Percentiles rank a stretch among this genome's conserved stretches.
phyloP scores from a whole-genome alignment of 1,140 invertebrate genomes.

The Oedothorax gibbosus region DNA sequence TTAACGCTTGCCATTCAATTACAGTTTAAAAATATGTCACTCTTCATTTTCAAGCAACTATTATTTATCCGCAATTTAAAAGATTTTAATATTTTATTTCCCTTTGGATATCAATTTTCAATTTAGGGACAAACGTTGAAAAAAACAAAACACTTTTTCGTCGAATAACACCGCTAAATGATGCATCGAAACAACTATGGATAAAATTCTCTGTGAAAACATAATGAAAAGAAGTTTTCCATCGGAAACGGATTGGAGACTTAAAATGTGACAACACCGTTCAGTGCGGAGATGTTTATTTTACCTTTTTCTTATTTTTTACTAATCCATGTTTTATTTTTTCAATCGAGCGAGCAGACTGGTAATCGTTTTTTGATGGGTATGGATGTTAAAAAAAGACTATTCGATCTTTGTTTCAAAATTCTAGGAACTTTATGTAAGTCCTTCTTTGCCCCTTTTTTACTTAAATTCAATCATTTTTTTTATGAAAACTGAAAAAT shows the following conservation, averaged over 20 bases:
- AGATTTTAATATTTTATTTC: too few species aligned
- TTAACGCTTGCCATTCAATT: too few species aligned
- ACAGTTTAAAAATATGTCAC: too few species aligned
- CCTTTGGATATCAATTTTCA: too few species aligned
- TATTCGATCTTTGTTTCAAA: slow-evolving; percentile 6
- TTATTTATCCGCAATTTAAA: too few species aligned
- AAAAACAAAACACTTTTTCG: too few species aligned
- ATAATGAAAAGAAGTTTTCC: not conserved
- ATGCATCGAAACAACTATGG: too few species aligned
- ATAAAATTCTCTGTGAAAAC: too few species aligned
- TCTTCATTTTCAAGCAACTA: too few species aligned
- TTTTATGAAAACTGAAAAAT: slow-evolving; percentile 2
- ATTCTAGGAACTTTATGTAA: not conserved
- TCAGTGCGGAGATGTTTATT: not conserved
- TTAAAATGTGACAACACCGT: not conserved
- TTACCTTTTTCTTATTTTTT: slow-evolving; percentile 6
- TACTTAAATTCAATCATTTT: not conserved
- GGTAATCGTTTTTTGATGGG: slow-evolving; percentile 11
- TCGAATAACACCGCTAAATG: too few species aligned
- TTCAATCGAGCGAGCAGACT: slow-evolving; percentile 4
- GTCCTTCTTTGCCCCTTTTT: not conserved
- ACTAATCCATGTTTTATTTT: not conserved
- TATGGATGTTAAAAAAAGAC: not conserved
- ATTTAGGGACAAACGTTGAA: too few species aligned
- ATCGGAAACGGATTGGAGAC: not conserved